These are phyloP conservation scores for Polymixis lichenea DNA, from an alignment of 2,888 invertebrate species.

Conservation along the genomic window DNA sequence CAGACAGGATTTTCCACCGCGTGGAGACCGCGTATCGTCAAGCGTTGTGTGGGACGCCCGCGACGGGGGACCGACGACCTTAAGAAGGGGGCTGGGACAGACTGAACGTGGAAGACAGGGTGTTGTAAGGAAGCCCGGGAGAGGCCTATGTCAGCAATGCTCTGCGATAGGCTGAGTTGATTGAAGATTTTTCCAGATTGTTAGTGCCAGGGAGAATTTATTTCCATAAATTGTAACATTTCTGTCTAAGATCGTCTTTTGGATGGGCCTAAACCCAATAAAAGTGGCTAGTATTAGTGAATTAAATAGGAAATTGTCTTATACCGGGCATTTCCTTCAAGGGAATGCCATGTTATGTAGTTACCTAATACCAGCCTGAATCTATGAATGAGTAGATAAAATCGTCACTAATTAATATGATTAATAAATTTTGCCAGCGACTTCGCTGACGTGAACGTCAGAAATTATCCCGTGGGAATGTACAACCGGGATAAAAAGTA, in stretches of 20 bases:
- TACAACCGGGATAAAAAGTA: too few species aligned
- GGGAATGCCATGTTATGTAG: neutral
- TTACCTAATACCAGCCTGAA: neutral
- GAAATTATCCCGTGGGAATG: too few species aligned
- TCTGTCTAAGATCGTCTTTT: neutral
- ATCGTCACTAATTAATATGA: neutral
- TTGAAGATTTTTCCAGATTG: neutral
- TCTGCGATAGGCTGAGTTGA: neutral
- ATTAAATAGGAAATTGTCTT: neutral
- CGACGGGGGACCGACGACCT: too few species aligned
- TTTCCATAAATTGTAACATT: neutral
- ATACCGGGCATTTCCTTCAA: neutral
- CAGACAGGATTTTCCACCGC: neutral
- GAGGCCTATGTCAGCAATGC: neutral
- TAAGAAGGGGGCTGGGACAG: too few species aligned
- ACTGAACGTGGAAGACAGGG: too few species aligned
- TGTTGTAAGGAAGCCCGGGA: too few species aligned
- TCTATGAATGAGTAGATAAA: too few species aligned
- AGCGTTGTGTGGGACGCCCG: too few species aligned
- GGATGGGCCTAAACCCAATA: neutral
- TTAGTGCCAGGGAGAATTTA: neutral
- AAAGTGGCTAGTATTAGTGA: neutral
- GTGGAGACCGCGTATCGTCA: neutral
- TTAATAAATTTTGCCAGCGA: too few species aligned
- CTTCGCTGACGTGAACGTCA: too few species aligned